Evolutionary conservation across 2,888 invertebrate genomes (phyloP), one percentile per base, ranked within the genome.

Genomic region (Eupithecia subfuscata): DNA sequence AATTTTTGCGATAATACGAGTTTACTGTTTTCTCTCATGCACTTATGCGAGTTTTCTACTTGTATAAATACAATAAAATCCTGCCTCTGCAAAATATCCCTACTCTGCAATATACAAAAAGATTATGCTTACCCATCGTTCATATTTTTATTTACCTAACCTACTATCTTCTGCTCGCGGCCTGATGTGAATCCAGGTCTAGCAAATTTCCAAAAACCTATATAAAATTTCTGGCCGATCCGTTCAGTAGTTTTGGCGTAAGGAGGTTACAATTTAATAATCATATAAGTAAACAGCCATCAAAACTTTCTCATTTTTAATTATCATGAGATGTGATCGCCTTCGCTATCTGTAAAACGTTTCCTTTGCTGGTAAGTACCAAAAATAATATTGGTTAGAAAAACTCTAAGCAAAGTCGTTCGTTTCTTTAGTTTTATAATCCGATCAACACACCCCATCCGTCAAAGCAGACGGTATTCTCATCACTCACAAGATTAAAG

Each of bases 401-500:
- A 56, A 60, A 22, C 14, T 5, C 2, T 9, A 18, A 14, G 34
- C 34, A 16, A 34, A 7, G 9, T 16, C 37, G 12, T 43, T 43
- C 68, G 25, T 43, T 67, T 68, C n/a, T 68, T 43, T 68, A 68
- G 74, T 70, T 73, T 68, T 76, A 75, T 73, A 74, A 82, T 76
- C 81, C 85, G 88, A 90, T 90, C 85, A 77, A 82, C 75, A 45
- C 75, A 56, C 68, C 63, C 65, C 72, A 73, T 70, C 75, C 73
- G 77, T 77, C 77, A 73, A 75, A 75, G 64, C 68, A 80, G 77
- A 81, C 84, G 85, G 80, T 86, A 84, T 84, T 81, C 84, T 89
- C 89, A 91, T 91, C 90, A 87, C 87, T 91, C 90, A 83, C 80
- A 79, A 87, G 89, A 91, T 92, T 91, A 90, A 89, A 90, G 85